Evolutionary conservation across 2,113 vertebrate species (phyloP).

Genomic region (Anas platyrhynchos): DNA sequence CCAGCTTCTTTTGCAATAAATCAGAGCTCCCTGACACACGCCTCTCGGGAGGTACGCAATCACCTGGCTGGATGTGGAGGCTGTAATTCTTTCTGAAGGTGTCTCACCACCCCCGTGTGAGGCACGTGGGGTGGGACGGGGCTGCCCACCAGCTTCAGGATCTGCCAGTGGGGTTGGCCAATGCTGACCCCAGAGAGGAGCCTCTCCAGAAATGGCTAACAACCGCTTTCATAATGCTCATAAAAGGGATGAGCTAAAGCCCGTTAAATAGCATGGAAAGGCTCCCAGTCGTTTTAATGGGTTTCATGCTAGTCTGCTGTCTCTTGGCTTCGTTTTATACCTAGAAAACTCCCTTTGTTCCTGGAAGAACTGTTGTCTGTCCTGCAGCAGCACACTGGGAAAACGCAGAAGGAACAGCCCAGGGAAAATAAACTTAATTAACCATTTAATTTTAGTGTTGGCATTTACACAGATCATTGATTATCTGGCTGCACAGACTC

Average conservation of each 20-base stretch:
- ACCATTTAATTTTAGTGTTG: neutral
- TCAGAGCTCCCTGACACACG: neutral
- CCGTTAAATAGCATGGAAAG: neutral
- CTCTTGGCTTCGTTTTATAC: neutral
- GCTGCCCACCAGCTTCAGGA: neutral
- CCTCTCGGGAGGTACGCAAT: neutral
- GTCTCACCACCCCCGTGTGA: neutral
- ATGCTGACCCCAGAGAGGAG: neutral
- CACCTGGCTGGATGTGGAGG: neutral
- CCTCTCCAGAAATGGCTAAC: neutral
- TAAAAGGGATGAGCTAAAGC: neutral
- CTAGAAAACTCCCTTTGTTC: neutral
- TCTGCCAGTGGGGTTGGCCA: neutral
- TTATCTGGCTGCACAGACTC: neutral
- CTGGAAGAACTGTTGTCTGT: neutral
- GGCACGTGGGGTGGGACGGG: rapidly evolving
- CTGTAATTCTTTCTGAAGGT: neutral
- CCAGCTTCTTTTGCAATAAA: slow-evolving; percentile 11
- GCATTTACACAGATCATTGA: neutral
- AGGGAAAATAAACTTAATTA: slow-evolving; percentile 8
- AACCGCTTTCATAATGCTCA: neutral
- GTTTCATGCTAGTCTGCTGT: neutral
- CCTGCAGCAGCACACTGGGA: neutral
- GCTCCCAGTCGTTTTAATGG: neutral
- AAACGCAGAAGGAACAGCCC: neutral